These are phyloP conservation scores for Drosophila sechellia DNA, from an alignment of 1,140 invertebrate genomes.

Conservation along the genomic window DNA sequence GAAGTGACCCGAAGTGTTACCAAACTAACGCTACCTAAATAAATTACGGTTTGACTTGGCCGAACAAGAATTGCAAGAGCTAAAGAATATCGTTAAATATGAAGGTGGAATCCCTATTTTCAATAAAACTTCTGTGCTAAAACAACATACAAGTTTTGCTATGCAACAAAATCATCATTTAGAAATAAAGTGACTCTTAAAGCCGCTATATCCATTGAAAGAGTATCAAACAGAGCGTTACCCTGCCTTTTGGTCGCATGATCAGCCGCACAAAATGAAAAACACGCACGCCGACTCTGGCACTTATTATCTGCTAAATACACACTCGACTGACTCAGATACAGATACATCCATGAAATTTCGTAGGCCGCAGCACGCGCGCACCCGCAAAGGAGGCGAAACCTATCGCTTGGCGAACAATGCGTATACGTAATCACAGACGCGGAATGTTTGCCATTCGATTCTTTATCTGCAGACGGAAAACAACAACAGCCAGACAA, in stretches of 20 bases:
- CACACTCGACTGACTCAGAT: constrained; percentile 17
- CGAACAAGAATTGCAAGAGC: constrained; percentile 42
- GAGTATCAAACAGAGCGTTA: constrained; percentile 9
- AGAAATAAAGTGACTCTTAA: neutral
- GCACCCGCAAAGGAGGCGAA: constrained; percentile 24
- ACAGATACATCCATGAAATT: constrained; percentile 9
- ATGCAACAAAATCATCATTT: no score
- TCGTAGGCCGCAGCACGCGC: constrained; percentile 9
- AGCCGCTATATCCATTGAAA: neutral
- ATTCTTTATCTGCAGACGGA: constrained; percentile 50
- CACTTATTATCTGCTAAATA: constrained; percentile 45
- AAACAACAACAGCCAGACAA: constrained; percentile 32
- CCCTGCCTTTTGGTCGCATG: constrained; percentile 40
- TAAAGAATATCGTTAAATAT: neutral
- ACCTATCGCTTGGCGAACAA: constrained; percentile 12
- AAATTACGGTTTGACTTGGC: constrained; percentile 58
- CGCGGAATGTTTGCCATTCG: constrained; percentile 41
- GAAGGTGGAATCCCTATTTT: neutral
- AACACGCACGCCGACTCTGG: constrained; percentile 33
- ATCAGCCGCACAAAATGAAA: constrained; percentile 14
- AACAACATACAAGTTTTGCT: no score
- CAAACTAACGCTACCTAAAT: constrained; percentile 58
- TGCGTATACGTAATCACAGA: constrained; percentile 51
- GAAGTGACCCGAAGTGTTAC: constrained; percentile 66
- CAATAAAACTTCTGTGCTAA: no score